Evolutionary conservation across 2,113 vertebrate genomes (phyloP).

Genomic region (Amazona guildingii): DNA sequence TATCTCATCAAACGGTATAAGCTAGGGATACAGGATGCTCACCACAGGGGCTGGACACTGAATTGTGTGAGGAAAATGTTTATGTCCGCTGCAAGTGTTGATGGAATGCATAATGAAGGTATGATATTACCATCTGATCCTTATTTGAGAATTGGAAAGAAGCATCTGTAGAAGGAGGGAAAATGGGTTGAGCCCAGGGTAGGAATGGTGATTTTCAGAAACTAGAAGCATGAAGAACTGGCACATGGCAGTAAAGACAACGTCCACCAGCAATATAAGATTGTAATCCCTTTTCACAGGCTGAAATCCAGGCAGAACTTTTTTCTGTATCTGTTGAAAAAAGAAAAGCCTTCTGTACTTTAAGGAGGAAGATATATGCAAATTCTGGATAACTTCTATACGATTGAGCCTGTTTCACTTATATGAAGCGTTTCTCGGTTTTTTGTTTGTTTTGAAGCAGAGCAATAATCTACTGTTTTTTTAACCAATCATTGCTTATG

Average conservation of each 20-base stretch:
- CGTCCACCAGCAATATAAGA: background rate
- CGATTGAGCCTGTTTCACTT: background rate
- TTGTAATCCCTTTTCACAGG: background rate
- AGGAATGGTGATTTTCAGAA: background rate
- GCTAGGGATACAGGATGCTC: accelerated
- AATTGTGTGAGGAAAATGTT: accelerated
- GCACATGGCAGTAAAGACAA: background rate
- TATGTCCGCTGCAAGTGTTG: background rate
- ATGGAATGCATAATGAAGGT: background rate
- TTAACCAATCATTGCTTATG: background rate
- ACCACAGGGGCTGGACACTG: background rate
- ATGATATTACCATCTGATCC: background rate
- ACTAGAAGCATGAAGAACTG: background rate
- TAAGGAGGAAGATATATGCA: background rate
- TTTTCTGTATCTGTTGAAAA: background rate
- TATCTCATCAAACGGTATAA: background rate
- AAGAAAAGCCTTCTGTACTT: background rate
- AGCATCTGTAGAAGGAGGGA: background rate
- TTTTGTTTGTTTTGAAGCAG: background rate
- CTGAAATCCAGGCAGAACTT: background rate
- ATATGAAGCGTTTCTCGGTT: background rate
- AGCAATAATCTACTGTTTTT: background rate
- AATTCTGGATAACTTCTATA: background rate
- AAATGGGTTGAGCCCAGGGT: background rate
- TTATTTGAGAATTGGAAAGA: background rate